These are phyloP conservation scores for Phylloscopus trochilus DNA, from an alignment of 2,113 vertebrate genomes.

Conservation along the genomic window DNA sequence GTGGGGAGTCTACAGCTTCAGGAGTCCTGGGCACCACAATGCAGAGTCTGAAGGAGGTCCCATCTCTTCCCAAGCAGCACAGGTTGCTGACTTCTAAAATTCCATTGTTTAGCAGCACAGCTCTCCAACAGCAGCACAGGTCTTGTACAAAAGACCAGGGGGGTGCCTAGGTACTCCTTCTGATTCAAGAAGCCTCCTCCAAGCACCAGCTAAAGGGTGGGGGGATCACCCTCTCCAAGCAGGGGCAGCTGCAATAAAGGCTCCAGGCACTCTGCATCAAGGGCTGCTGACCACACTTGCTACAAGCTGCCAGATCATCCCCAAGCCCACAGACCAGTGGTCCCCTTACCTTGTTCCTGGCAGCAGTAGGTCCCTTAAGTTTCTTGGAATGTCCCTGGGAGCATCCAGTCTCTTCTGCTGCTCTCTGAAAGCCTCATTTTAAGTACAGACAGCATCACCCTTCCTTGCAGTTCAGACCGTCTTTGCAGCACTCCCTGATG, in stretches of 20 bases:
- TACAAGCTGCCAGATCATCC: neutral
- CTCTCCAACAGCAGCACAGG: neutral
- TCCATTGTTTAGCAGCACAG: neutral
- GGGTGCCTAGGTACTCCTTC: no score
- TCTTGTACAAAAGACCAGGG: neutral
- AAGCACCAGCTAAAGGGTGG: no score
- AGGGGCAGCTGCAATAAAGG: no score
- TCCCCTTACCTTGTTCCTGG: neutral
- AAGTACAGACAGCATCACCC: neutral
- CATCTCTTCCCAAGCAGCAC: fast-evolving
- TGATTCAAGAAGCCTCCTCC: neutral
- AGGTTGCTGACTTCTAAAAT: neutral
- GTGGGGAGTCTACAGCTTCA: neutral
- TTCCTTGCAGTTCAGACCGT: neutral
- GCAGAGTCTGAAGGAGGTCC: neutral
- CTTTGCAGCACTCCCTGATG: fast-evolving
- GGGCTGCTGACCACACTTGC: fast-evolving
- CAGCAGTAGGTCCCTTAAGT: neutral
- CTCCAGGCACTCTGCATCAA: neutral
- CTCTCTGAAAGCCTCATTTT: neutral
- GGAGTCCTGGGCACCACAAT: no score
- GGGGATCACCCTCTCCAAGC: fast-evolving
- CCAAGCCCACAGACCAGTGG: neutral
- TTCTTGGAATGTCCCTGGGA: neutral
- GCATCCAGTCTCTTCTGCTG: fast-evolving